These are phyloP conservation scores for Sciurus carolinensis DNA, from an alignment of 2,797 vertebrate genomes.

Conservation along the genomic window DNA sequence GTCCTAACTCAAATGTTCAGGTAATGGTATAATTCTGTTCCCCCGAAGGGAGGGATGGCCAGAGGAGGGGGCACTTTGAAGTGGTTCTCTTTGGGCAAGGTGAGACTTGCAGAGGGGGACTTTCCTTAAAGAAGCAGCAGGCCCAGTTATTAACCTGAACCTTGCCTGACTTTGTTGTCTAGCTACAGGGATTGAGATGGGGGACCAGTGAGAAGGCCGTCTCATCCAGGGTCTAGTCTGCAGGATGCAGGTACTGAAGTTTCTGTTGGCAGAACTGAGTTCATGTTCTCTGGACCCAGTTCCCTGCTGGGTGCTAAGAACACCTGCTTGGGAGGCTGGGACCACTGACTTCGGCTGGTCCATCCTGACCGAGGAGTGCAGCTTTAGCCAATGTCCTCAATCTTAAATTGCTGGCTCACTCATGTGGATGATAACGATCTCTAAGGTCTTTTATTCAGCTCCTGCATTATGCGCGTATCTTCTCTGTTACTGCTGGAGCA, in stretches of 20 bases:
- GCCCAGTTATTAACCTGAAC: neutral
- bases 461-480: neutral
- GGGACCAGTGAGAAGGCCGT: neutral
- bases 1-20: neutral
- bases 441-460: neutral
- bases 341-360: neutral
- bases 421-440: neutral
- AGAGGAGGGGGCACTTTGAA: neutral
- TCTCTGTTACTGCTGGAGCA: too few relatives aligned
- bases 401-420: neutral
- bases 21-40: neutral
- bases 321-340: neutral
- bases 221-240: accelerated
- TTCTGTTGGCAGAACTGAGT: neutral
- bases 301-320: neutral
- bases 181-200: neutral
- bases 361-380: too few relatives aligned
- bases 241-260: too few relatives aligned
- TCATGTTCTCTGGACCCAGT: neutral
- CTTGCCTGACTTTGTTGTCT: neutral
- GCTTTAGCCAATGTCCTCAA: neutral
- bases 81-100: neutral
- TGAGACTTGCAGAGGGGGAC: neutral
- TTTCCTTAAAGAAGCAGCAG: neutral
- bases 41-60: too few relatives aligned